These are phyloP conservation scores for Otolemur garnettii DNA, from an alignment of 2,113 vertebrate species.

Conservation along the genomic window DNA sequence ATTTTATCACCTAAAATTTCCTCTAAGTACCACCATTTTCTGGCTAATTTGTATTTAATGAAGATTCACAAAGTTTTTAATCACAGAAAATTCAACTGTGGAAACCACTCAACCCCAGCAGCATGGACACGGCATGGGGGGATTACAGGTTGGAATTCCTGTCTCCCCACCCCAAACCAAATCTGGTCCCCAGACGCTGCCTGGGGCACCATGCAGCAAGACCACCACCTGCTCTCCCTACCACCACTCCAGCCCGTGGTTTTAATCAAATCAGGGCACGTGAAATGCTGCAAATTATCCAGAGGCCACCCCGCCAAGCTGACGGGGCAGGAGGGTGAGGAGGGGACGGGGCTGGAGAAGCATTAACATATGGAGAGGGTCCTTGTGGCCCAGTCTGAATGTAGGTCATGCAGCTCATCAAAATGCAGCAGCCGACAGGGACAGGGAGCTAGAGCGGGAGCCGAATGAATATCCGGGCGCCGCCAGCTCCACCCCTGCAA, in stretches of 20 bases:
- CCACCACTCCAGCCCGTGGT: background rate
- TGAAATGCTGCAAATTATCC: background rate
- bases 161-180: background rate
- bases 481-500: conserved; percentile 62
- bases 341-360: conserved; percentile 6
- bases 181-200: background rate
- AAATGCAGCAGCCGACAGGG: conserved; percentile 75
- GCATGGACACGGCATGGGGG: background rate
- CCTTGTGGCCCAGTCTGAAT: conserved; percentile 82
- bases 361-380: conserved; percentile 77
- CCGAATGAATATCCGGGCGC: background rate
- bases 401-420: conserved; percentile 85
- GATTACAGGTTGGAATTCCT: background rate
- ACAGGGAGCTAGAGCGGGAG: background rate
- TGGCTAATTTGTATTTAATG: conserved; percentile 92
- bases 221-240: background rate
- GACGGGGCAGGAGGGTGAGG: conserved; percentile 19
- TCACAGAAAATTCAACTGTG: conserved; percentile 89
- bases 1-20: conserved; percentile 92
- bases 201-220: background rate
- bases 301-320: background rate
- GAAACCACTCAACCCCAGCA: conserved; percentile 83
- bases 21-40: conserved; percentile 91
- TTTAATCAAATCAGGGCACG: background rate
- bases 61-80: conserved; percentile 93